These are phyloP conservation scores for Bombyx mandarina DNA, from an alignment of 1,140 invertebrate genomes.

Conservation along the genomic window DNA sequence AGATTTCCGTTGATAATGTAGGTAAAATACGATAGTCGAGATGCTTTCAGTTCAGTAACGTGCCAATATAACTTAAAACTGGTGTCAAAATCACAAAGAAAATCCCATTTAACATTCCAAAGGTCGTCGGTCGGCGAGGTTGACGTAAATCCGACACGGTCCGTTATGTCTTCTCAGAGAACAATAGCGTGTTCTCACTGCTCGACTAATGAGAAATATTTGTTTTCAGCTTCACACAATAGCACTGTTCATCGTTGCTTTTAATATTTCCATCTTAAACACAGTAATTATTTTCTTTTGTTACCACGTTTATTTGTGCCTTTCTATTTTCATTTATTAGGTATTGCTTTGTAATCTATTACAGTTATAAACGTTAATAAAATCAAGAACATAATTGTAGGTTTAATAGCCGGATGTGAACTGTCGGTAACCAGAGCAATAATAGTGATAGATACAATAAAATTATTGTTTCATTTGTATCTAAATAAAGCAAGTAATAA, in stretches of 20 bases:
- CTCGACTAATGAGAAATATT: constrained; percentile 66
- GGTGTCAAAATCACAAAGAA: too few species aligned
- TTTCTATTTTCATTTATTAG: too few species aligned
- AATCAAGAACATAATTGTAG: too few species aligned
- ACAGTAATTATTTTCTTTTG: constrained; percentile 3
- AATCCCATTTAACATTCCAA: too few species aligned
- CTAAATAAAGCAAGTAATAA: constrained; percentile 24
- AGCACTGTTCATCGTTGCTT: constrained; percentile 43
- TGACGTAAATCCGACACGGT: constrained; percentile 63
- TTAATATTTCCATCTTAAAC: constrained; percentile 21
- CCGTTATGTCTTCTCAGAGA: constrained; percentile 62
- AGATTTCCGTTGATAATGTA: too few species aligned
- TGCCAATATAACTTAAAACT: too few species aligned
- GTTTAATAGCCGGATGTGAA: too few species aligned
- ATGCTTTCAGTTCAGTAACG: too few species aligned
- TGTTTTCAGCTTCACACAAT: constrained; percentile 63
- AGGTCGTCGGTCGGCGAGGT: constrained; percentile 1
- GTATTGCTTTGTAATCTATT: too few species aligned
- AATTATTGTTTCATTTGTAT: constrained; percentile 3
- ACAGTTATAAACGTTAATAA: too few species aligned
- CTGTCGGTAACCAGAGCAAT: background rate
- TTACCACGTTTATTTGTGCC: background rate
- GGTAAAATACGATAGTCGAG: too few species aligned
- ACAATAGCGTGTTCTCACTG: constrained; percentile 60
- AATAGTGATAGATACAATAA: constrained; percentile 3